Evolutionary conservation across 2,888 invertebrate species (phyloP), one percentile per base, ranked within the genome.

Genomic region (Stenoptilia bipunctidactyla): DNA sequence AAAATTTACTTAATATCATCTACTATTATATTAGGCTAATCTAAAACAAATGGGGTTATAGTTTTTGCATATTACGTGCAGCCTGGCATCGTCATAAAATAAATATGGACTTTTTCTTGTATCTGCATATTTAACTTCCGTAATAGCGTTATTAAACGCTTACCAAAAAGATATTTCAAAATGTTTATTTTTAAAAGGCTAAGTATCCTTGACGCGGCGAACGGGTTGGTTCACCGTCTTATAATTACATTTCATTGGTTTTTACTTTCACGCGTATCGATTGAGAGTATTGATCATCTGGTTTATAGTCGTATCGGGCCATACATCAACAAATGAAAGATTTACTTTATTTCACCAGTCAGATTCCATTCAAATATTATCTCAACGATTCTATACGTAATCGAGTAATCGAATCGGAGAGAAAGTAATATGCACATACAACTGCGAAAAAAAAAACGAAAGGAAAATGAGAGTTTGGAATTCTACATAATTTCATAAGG

Each of bases 321-420:
- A 10, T 30, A 30, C 12, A 30, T 30, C 30, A 30, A 4, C n/a
- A 12, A 30, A 30, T 30, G 30, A 30, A 30, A 30, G 30, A 30
- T 8, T 30, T 30, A 30, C 30, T 30, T 30, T 9, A 20, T 20
- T 20, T 9, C 30, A 9, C 30, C 9, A 4, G 30, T 30, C 12
- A 9, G 30, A 12, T 30, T 4, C 30, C 30, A n/a, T 30, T 30
- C n/a, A n/a, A 12, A 30, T 12, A 30, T n/a, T 30, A 30, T 30
- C 30, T 9, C n/a, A 30, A 30, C 30, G 10, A 30, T 30, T 30
- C 30, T 8, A 30, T 15, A 39, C 65, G 74, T 73, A 76, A 77
- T 74, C 70, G 65, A 61, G 74, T 73, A 76, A 77, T 74, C 70
- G 65, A 61, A 68, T 63, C 60, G 58, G 58, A 58, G 79, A 74